Evolutionary conservation across 2,888 invertebrate species (phyloP), one percentile per base, ranked within the genome.

Genomic region (Nomada fucata): DNA sequence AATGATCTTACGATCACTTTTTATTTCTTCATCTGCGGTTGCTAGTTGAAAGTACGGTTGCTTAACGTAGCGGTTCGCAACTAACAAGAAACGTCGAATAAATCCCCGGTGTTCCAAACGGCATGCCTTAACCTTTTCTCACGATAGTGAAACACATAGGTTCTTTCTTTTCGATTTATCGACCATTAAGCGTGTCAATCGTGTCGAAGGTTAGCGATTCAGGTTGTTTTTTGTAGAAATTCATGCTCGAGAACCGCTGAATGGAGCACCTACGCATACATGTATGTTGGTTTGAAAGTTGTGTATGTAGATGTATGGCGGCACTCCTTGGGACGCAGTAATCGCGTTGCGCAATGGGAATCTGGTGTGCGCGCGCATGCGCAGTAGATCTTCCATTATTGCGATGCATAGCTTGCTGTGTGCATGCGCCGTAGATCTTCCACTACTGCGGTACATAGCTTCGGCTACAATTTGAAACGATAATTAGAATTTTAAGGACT

Each of bases 321-420:
- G 71, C 82, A 75, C 82, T 75, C 82, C 82, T 71, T 68, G 18
- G 15, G 55, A 55, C 29, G 57, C 36, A n/a, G 26, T 18, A 61
- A 42, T 36, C 60, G 42, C 59, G 82, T 89, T 85, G 82, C 79
- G 85, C 86, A 88, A 89, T 69, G 61, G 68, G 63, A 59, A 71
- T 73, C 76, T 65, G 64, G 63, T 74, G 23, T 61, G 61, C 71
- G 67, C 83, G 61, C 74, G 70, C 83, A 73, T 76, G 75, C 79
- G 73, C 63, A n/a, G 20, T 68, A 60, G 26, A 50, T 68, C 61
- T 57, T 53, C 11, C 26, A 70, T 74, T 59, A 47, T 65, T 10
- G 15, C 4, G 4, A 7, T 1, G 15, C 13, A 47, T 47, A 11
- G 15, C 36, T 36, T 36, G 36, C 7, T 7, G 36, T 5, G 36